phyloP scores from a whole-genome alignment of 1,140 invertebrate genomes.

The Aphelenchoides besseyi region DNA sequence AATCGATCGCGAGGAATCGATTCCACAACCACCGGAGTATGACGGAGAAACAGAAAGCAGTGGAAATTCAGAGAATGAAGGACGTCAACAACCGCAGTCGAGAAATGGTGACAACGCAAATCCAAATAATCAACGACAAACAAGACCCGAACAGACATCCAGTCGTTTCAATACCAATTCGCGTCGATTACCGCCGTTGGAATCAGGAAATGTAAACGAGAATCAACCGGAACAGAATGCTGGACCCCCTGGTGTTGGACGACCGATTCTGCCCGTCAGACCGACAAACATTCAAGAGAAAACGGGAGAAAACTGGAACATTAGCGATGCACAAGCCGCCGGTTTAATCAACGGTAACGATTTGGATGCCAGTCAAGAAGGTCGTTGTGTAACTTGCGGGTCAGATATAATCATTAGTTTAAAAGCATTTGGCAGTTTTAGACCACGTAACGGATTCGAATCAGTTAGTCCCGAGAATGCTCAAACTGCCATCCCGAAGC shows the following conservation, averaged over 20 bases:
- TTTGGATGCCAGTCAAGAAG: slow-evolving; percentile 13
- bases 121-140: no score
- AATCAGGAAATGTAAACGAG: no score
- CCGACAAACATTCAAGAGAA: slow-evolving; percentile 1
- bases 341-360: slow-evolving; percentile 19
- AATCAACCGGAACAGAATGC: not conserved
- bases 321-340: slow-evolving; percentile 13
- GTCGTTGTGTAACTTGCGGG: slow-evolving; percentile 7
- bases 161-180: no score
- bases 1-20: not conserved
- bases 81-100: no score
- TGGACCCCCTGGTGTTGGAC: not conserved
- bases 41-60: not conserved
- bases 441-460: not conserved
- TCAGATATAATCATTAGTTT: not conserved
- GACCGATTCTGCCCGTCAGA: not conserved
- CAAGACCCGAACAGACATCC: no score
- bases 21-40: not conserved
- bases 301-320: not conserved
- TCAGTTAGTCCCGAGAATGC: not conserved
- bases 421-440: not conserved
- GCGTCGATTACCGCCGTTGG: no score
- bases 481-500: not conserved
- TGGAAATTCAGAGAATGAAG: not conserved
- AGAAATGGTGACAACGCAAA: no score